Evolutionary conservation across 2,797 vertebrate genomes (phyloP), one percentile per base, ranked within the genome.

Genomic region (Cercopithecus hamlyni): DNA sequence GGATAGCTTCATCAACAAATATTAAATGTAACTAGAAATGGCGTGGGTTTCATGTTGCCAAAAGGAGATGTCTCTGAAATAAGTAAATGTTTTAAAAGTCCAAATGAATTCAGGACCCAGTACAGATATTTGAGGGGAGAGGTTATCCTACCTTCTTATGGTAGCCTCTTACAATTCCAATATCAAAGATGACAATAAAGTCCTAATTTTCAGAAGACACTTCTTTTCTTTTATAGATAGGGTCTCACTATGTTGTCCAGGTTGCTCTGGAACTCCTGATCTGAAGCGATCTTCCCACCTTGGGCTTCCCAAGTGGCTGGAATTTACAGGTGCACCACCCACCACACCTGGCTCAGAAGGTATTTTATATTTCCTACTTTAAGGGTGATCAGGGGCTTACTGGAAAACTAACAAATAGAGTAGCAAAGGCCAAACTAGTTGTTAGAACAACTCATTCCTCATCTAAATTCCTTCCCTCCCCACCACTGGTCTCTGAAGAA

Each of bases 321-420:
- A n/a, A 67, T n/a, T 67, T 61, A 61, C 27, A 19, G 30, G 7
- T n/a, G 33, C 64, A n/a, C 7, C 30, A n/a, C 30, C 15, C 64
- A 67, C 33, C 14, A n/a, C 7, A n/a, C 30, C 33, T n/a, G 30
- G 64, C 33, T 33, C 17, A 67, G 64, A n/a, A 67, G 33, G 58
- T 57, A 84, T 39, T 73, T 94, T 96, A 64, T 20, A 93, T 41
- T 96, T 96, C 36, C 52, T 76, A 82, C 48, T 81, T 92, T 50
- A 64, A 92, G 57, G 45, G 10, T 26, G 55, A 81, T 55, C 33
- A 77, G 90, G 39, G 50, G 75, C 43, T 96, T 2, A 0, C 79
- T 41, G 43, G 55, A 97, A 95, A 83, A 76, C 70, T 90, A 93
- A 89, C 27, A 81, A 79, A 75, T 30, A 94, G 27, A 83, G 36